phyloP scores from a whole-genome alignment of 2,888 invertebrate species.

The Tuta absoluta region DNA sequence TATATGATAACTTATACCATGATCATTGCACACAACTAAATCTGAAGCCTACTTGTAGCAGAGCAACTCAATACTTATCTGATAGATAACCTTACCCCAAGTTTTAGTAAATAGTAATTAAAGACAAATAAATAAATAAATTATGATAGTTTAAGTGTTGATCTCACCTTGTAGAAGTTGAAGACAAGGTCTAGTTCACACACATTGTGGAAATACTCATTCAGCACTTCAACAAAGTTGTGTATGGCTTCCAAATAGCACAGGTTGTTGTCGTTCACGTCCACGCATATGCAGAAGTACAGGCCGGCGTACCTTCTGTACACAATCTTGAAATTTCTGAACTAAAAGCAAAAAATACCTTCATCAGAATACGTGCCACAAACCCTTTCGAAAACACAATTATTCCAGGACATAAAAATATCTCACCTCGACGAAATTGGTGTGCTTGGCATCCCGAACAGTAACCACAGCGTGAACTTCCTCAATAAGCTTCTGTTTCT shows the following conservation, averaged over 20 bases:
- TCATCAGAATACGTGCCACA: conserved; percentile 8
- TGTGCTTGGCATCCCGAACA: conserved; percentile 99
- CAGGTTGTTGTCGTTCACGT: conserved; percentile 99
- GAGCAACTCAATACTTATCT: too few relatives aligned
- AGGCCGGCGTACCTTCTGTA: conserved; percentile 99
- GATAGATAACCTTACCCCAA: too few relatives aligned
- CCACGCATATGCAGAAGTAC: conserved; percentile 99
- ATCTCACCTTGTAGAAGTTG: conserved; percentile 99
- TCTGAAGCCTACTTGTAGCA: too few relatives aligned
- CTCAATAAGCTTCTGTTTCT: conserved; percentile 99
- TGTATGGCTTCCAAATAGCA: conserved; percentile 99
- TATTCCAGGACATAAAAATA: neutral
- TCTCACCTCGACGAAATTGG: conserved; percentile 99
- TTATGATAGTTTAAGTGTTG: neutral
- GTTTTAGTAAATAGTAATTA: too few relatives aligned
- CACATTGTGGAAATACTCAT: conserved; percentile 99
- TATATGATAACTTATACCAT: too few relatives aligned
- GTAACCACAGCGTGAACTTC: conserved; percentile 99
- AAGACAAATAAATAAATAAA: too few relatives aligned
- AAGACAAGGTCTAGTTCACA: conserved; percentile 99
- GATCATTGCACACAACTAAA: too few relatives aligned
- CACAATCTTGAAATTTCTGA: conserved; percentile 99
- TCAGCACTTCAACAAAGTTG: conserved; percentile 99
- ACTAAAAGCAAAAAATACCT: conserved; percentile 83
- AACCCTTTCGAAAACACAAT: neutral